phyloP scores from a whole-genome alignment of 2,888 invertebrate genomes.

The Cryptosula pallasiana region DNA sequence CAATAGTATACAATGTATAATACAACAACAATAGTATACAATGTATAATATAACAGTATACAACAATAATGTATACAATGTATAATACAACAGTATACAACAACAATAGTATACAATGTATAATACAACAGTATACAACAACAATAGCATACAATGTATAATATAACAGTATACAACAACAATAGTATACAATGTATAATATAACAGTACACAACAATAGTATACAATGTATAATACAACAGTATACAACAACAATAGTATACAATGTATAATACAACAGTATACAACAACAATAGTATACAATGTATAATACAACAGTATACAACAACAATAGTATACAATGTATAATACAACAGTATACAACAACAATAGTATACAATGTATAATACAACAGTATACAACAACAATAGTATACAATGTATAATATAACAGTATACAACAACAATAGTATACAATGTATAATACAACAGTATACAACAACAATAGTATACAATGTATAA shows the following conservation, averaged over 20 bases:
- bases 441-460: not conserved
- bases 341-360: constrained; percentile 62
- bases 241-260: constrained; percentile 71
- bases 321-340: constrained; percentile 82
- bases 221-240: not conserved
- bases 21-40: too few species aligned
- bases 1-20: constrained; percentile 87
- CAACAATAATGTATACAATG: not conserved
- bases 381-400: constrained; percentile 50
- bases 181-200: constrained; percentile 87
- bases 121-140: constrained; percentile 49
- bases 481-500: constrained; percentile 87
- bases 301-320: constrained; percentile 32
- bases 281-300: not conserved
- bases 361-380: not conserved
- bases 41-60: not conserved
- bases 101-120: constrained; percentile 86
- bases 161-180: constrained; percentile 64
- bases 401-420: constrained; percentile 88
- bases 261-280: constrained; percentile 74
- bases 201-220: not conserved
- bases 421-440: constrained; percentile 51
- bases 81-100: constrained; percentile 56
- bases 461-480: constrained; percentile 63
- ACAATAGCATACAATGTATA: not conserved